Base-by-base conservation (phyloP, 2,113 vertebrate species). In the Pogonocichla stellata region DNA sequence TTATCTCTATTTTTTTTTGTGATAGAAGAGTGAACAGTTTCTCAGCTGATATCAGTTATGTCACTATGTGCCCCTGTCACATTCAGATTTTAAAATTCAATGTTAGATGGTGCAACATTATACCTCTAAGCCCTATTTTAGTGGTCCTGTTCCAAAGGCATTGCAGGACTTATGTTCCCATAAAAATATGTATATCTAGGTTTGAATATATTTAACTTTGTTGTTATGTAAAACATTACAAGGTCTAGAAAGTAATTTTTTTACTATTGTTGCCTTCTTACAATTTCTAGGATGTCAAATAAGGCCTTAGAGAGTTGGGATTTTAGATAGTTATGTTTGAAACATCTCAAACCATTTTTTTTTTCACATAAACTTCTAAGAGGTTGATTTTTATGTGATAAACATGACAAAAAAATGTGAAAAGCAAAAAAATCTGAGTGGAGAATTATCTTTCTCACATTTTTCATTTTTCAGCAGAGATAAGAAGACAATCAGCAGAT, bases 191-290 rank as follows among this genome's bases (percentile, higher is more conserved):
- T 9, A 15, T 33, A 9, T 58, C 11, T 26, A 36, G 3, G 3
- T 33, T 43, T 31, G 11, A 36, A 86, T 67, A 5, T 4, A 6
- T 3, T 2, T 31, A 18, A 31, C 1, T 36, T 51, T 19, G 26
- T 51, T 36, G 9, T 54, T 60, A 5, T 51, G 2, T 9, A 33
- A 69, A 60, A 8, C 5, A 67, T 19, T 51, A 10, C 8, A 31
- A 36, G 2, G 17, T 70, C 4, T 15, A 51, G 28, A 82, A 57
- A 62, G 7, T 6, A 36, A 19, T 48, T 85, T 73, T 85, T 73
- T 60, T 43, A 43, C 10, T 1, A 0, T 24, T 10, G 3, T 26
- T 84, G 3, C 1, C 3, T 60, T 47, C 29, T 69, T 47, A 5
- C 4, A 8, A 38, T 47, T 51, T 10, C 26, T n/a, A 34, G 9